Base-by-base conservation (phyloP, 2,888 invertebrate genomes). In the Slavum lentiscoides region DNA sequence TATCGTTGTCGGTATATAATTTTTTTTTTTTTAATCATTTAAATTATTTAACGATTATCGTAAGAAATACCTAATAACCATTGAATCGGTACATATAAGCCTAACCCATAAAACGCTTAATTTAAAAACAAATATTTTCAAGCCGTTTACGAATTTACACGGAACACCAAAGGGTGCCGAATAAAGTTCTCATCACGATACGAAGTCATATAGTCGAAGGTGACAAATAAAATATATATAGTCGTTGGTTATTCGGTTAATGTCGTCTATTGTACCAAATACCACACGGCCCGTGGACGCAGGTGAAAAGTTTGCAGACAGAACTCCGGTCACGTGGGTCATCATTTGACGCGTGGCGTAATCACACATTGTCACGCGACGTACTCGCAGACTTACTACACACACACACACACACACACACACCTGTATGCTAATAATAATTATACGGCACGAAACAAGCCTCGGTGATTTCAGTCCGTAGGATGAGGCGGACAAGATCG, bases 401-500 rank as follows among this genome's bases (percentile, higher is more conserved):
- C 66, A 39, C 43, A 66, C 39, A 39, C 39, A 39, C 39, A 58
- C 70, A 61, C 21, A 58, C 59, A 37, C 62, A 53, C 62, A 74
- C 64, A 55, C 66, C 55, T 66, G 39, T 37, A 11, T 39, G 21
- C 55, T 66, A 39, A 74, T 74, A 74, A 66, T 74, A 66, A 74
- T 58, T 30, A 55, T 8, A 19, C 19, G 23, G 30, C 17, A 19
- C 30, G 53, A 55, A 55, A 69, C 55, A 30, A 39, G 64, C 55
- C 11, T 2, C 21, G 66, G 66, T 66, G 64, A 74, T 74, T 74
- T 58, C 21, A 4, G 37, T 9, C 30, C 17, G 23, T 23, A 15
- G 21, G 55, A 53, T 19, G 55, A 17, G 15, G 53, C 64, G 58
- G 2, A 2, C 8, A 2, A 6, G 49, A 11, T 55, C 15, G 55